Percentiles rank a stretch among this genome's conserved stretches.
These are phyloP conservation scores for Scaptodrosophila lebanonensis DNA, from an alignment of 1,140 invertebrate species.

Conservation along the genomic window DNA sequence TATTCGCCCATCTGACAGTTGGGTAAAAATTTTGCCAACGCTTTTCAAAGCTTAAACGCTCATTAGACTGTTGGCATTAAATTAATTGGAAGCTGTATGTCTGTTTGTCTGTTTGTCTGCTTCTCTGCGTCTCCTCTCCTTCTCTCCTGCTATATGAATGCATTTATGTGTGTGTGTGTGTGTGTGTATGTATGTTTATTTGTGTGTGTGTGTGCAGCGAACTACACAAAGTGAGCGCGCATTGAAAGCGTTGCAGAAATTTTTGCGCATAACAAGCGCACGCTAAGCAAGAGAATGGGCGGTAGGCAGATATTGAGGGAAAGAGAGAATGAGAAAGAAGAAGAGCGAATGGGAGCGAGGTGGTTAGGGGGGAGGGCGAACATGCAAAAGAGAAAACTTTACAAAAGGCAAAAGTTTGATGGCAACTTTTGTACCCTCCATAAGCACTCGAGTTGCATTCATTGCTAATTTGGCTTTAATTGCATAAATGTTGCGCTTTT, in stretches of 20 bases:
- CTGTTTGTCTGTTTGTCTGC: too few species aligned
- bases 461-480: constrained; percentile 75
- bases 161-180: too few species aligned
- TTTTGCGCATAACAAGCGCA: too few species aligned
- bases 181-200: too few species aligned
- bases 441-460: constrained; percentile 72
- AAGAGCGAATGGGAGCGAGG: neutral
- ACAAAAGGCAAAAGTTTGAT: constrained; percentile 74
- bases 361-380: neutral
- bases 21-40: too few species aligned
- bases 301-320: neutral
- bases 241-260: too few species aligned
- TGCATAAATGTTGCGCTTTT: constrained; percentile 74
- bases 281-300: too few species aligned
- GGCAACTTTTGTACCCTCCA: constrained; percentile 64
- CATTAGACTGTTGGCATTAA: constrained; percentile 70
- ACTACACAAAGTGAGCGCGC: too few species aligned
- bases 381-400: constrained; percentile 54
- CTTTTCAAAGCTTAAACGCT: constrained; percentile 61
- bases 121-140: too few species aligned
- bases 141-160: too few species aligned
- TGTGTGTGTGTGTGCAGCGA: too few species aligned
- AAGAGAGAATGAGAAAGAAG: neutral
- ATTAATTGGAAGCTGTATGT: constrained; percentile 64
- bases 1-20: too few species aligned